Conservation (phyloP, 1,140 invertebrate genomes). For the Watersipora subatra region DNA sequence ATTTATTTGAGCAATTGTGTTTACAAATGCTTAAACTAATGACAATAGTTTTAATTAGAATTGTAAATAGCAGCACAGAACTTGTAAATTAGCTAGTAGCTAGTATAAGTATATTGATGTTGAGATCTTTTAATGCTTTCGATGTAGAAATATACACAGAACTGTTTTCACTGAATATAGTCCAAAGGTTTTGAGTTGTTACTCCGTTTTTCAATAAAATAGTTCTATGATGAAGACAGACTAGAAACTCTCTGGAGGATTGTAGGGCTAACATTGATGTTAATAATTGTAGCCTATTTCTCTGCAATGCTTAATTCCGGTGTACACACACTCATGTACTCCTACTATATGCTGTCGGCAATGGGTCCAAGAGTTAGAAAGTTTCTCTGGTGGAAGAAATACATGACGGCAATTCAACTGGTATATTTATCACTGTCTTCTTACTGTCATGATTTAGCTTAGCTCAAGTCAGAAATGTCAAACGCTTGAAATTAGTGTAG, state of each 20-base stretch:
- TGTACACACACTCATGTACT: slow-evolving; percentile 85
- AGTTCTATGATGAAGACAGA: neutral
- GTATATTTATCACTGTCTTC: slow-evolving; percentile 41
- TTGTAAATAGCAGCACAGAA: too few species aligned
- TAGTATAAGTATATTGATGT: too few species aligned
- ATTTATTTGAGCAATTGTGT: too few species aligned
- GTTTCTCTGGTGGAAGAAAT: slow-evolving; percentile 88
- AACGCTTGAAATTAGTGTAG: too few species aligned
- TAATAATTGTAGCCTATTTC: slow-evolving; percentile 38
- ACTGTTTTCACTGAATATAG: neutral
- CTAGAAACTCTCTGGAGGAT: neutral
- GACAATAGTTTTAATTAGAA: too few species aligned
- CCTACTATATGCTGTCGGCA: slow-evolving; percentile 72
- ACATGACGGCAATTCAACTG: slow-evolving; percentile 75
- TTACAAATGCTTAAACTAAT: too few species aligned
- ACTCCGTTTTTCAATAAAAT: too few species aligned
- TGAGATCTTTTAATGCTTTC: neutral
- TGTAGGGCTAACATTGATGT: neutral
- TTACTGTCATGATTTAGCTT: neutral
- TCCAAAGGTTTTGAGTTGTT: too few species aligned
- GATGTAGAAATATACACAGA: neutral
- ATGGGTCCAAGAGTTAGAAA: slow-evolving; percentile 61
- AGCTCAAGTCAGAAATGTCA: too few species aligned
- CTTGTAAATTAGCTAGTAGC: too few species aligned
- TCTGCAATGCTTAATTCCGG: slow-evolving; percentile 78